Conservation (phyloP, 2,888 invertebrate genomes). For the Pyrrhosoma nymphula region DNA sequence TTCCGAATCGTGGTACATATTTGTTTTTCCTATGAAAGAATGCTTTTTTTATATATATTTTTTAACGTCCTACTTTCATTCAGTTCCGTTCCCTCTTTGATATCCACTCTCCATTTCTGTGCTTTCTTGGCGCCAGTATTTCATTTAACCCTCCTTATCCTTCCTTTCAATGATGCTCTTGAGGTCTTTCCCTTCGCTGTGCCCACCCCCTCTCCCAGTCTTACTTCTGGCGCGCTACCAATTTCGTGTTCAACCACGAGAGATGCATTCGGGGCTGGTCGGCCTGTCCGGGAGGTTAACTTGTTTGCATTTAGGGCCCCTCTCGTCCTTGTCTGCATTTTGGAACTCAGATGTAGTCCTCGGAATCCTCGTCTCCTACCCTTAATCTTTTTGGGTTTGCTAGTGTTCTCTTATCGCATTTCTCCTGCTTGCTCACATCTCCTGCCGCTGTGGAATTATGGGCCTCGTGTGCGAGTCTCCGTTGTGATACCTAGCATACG, state of each 20-base stretch:
- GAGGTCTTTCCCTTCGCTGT: neutral
- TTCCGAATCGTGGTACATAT: too few species aligned
- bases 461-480: neutral
- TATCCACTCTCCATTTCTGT: neutral
- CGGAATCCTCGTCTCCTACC: neutral
- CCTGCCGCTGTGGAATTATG: neutral
- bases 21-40: too few species aligned
- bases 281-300: neutral
- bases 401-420: slow-evolving; percentile 8
- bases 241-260: neutral
- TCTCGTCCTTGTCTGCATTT: neutral
- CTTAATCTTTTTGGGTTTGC: neutral
- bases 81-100: neutral
- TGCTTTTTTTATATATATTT: too few species aligned
- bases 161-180: too few species aligned
- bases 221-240: neutral
- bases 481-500: neutral
- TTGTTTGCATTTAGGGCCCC: slow-evolving; percentile 14
- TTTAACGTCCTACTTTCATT: too few species aligned
- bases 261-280: neutral
- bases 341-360: neutral
- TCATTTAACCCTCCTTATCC: neutral
- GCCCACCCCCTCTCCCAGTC: neutral
- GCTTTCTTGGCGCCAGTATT: neutral
- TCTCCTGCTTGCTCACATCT: neutral